phyloP scores from a whole-genome alignment of 53 echinoderm and acorn worm species.

The Stichopus horrens region DNA sequence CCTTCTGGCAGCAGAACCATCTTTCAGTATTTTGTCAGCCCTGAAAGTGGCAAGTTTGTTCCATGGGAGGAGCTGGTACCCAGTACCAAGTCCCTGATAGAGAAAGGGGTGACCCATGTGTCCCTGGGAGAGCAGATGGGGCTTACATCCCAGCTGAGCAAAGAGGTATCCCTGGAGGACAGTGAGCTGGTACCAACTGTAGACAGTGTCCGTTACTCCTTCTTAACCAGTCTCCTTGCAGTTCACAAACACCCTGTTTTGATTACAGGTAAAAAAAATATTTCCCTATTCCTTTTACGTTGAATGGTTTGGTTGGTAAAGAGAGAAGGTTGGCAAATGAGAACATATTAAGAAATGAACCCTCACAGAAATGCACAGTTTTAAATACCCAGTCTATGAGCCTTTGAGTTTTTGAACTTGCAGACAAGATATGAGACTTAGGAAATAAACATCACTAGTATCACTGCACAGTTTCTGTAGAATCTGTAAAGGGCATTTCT shows the following conservation, averaged over 20 bases:
- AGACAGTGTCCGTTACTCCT: constrained; percentile 89
- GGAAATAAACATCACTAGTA: too few species aligned
- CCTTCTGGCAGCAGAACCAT: constrained; percentile 97
- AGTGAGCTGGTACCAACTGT: constrained; percentile 87
- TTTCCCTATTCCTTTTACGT: not conserved
- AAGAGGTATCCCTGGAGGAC: constrained; percentile 79
- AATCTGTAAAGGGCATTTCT: too few species aligned
- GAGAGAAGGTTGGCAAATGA: too few species aligned
- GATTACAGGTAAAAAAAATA: constrained; percentile 70
- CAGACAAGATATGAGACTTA: too few species aligned
- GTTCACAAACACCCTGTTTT: constrained; percentile 90
- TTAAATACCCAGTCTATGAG: too few species aligned
- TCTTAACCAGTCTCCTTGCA: constrained; percentile 79
- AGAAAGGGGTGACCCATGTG: constrained; percentile 92
- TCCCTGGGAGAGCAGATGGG: constrained; percentile 98
- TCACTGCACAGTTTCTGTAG: too few species aligned
- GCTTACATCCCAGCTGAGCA: constrained; percentile 73
- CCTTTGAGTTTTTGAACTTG: too few species aligned
- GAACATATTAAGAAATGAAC: too few species aligned
- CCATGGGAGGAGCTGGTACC: constrained; percentile 98
- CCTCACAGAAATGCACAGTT: too few species aligned
- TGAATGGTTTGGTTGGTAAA: not conserved
- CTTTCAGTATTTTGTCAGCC: constrained; percentile 97
- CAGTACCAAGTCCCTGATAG: constrained; percentile 96
- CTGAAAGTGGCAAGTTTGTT: constrained; percentile 98